A percentile compares a stretch with the other conserved stretches of the same genome.
Conservation (phyloP, 2,888 invertebrate genomes). For the Nowickia ferox region DNA sequence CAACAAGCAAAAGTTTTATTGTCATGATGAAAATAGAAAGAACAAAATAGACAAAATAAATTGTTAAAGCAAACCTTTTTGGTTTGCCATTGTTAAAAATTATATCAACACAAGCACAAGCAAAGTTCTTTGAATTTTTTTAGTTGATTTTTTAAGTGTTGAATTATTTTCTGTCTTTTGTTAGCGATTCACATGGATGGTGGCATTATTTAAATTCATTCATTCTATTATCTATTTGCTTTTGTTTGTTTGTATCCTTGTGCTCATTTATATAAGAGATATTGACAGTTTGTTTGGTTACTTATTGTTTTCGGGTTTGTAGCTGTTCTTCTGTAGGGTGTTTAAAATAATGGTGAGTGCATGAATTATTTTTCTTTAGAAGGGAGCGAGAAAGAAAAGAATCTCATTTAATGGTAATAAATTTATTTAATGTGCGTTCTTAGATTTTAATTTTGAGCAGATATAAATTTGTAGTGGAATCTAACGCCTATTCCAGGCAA, state of each 20-base stretch:
- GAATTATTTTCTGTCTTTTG: slow-evolving; percentile 17
- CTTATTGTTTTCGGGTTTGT: slow-evolving; percentile 14
- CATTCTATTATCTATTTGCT: slow-evolving; percentile 13
- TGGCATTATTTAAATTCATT: slow-evolving; percentile 50
- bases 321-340: slow-evolving; percentile 8
- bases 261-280: slow-evolving; percentile 33
- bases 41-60: slow-evolving; percentile 1
- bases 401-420: slow-evolving; percentile 42
- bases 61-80: slow-evolving; percentile 12
- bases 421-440: slow-evolving; percentile 65
- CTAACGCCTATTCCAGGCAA: slow-evolving; percentile 52
- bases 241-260: slow-evolving; percentile 47
- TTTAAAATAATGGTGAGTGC: slow-evolving; percentile 35
- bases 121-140: slow-evolving; percentile 37
- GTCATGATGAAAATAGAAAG: slow-evolving; percentile 13
- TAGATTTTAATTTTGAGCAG: slow-evolving; percentile 53
- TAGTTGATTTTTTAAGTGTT: slow-evolving; percentile 48
- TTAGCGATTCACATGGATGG: slow-evolving; percentile 23
- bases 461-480: slow-evolving; percentile 48
- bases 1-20: slow-evolving; percentile 43
- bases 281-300: slow-evolving; percentile 37
- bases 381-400: background rate
- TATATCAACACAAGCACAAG: background rate
- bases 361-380: slow-evolving; percentile 18
- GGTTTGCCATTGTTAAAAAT: slow-evolving; percentile 34